Percentiles rank a stretch among this genome's conserved stretches.
Conservation (phyloP, 2,888 invertebrate genomes). For the Folsomia manolachei region DNA sequence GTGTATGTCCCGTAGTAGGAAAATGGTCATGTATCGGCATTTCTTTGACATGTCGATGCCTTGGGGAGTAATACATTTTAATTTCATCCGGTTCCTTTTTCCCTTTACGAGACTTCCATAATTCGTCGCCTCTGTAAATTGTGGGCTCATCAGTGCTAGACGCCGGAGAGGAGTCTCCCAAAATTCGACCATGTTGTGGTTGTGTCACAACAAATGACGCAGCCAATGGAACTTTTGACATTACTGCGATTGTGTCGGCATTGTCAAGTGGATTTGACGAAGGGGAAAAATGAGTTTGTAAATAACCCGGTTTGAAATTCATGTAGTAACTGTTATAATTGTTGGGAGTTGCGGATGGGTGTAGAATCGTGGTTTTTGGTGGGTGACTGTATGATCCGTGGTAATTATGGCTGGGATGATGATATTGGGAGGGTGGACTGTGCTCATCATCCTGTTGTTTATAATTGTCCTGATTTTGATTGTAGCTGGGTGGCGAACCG, state of each 20-base stretch:
- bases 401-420: constrained; percentile 38
- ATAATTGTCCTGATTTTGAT: constrained; percentile 13
- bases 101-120: not conserved
- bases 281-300: not conserved
- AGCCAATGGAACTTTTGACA: constrained; percentile 30
- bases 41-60: constrained; percentile 30
- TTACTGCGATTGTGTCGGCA: constrained; percentile 6
- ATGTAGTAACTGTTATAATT: not conserved
- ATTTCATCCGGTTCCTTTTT: constrained; percentile 38
- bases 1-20: not conserved
- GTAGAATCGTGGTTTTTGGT: not conserved
- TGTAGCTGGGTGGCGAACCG: constrained; percentile 20
- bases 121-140: not conserved
- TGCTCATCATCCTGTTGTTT: not conserved
- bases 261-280: constrained; percentile 16
- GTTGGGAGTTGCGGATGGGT: not conserved
- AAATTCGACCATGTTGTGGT: constrained; percentile 3
- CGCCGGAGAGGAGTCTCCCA: not conserved
- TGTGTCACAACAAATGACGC: constrained; percentile 32
- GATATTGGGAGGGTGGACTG: constrained; percentile 18
- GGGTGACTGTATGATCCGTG: constrained; percentile 34
- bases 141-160: constrained; percentile 15
- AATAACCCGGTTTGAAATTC: constrained; percentile 1
- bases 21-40: not conserved
- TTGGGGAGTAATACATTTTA: constrained; percentile 39